phyloP scores from a whole-genome alignment of 2,888 invertebrate species.

The Magallana nippona region DNA sequence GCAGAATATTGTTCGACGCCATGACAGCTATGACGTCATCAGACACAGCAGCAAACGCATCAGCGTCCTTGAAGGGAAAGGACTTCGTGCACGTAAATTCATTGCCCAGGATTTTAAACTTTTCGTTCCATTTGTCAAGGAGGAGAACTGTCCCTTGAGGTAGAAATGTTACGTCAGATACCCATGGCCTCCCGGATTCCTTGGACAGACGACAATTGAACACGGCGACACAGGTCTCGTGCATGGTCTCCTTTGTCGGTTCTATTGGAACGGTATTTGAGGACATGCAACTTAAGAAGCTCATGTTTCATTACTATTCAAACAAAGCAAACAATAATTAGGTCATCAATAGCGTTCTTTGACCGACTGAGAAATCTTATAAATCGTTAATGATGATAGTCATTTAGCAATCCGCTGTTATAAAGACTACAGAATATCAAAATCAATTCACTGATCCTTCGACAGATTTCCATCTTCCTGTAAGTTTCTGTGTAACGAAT shows the following conservation, averaged over 20 bases:
- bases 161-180: constrained; percentile 21
- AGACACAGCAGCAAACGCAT: background rate
- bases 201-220: constrained; percentile 26
- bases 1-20: background rate
- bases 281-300: constrained; percentile 21
- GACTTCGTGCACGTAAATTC: constrained; percentile 7
- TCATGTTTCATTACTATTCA: constrained; percentile 1
- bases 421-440: background rate
- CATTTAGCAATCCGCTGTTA: background rate
- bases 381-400: background rate
- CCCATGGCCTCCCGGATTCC: constrained; percentile 24
- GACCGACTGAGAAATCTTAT: background rate
- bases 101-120: constrained; percentile 28
- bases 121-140: constrained; percentile 40
- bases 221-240: background rate
- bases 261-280: background rate
- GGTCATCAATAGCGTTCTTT: background rate
- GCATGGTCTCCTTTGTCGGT: background rate
- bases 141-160: constrained; percentile 8
- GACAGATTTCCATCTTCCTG: background rate
- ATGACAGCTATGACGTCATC: constrained; percentile 14
- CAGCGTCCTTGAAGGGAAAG: background rate
- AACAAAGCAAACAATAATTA: background rate
- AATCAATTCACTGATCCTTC: background rate
- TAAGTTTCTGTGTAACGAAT: too few relatives aligned